Evolutionary conservation across 2,888 invertebrate genomes (phyloP).

Genomic region (Acleris sparsana): DNA sequence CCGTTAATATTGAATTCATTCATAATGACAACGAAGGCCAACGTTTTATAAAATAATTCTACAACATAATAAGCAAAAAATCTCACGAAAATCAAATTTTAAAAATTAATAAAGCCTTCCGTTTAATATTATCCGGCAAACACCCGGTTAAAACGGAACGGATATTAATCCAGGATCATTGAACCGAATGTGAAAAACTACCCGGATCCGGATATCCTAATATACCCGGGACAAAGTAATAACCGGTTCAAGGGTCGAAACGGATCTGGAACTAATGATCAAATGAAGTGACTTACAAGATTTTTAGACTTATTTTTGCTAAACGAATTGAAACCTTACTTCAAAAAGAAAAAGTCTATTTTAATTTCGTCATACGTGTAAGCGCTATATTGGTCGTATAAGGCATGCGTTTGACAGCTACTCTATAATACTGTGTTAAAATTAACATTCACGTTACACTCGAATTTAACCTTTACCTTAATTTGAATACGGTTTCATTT

Average conservation of each 20-base stretch:
- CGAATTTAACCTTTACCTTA: conserved; percentile 37
- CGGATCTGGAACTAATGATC: conserved; percentile 63
- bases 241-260: conserved; percentile 54
- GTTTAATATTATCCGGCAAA: conserved; percentile 15
- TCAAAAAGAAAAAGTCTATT: neutral
- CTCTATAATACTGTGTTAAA: conserved; percentile 49
- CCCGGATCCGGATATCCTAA: conserved; percentile 15
- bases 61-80: too few relatives aligned
- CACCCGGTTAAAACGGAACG: conserved; percentile 10
- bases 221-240: conserved; percentile 53
- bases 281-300: conserved; percentile 40
- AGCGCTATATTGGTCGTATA: conserved; percentile 38
- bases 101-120: neutral
- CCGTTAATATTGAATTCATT: too few relatives aligned
- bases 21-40: too few relatives aligned
- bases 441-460: conserved; percentile 31
- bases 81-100: neutral
- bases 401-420: conserved; percentile 60
- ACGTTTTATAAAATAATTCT: too few relatives aligned
- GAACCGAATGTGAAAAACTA: conserved; percentile 18
- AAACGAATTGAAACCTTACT: conserved; percentile 1
- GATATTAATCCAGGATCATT: conserved; percentile 23
- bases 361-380: neutral
- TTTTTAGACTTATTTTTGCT: neutral
- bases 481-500: conserved; percentile 36